Conservation (phyloP, 1,140 invertebrate genomes). For the Pseudomyrmex sp. region DNA sequence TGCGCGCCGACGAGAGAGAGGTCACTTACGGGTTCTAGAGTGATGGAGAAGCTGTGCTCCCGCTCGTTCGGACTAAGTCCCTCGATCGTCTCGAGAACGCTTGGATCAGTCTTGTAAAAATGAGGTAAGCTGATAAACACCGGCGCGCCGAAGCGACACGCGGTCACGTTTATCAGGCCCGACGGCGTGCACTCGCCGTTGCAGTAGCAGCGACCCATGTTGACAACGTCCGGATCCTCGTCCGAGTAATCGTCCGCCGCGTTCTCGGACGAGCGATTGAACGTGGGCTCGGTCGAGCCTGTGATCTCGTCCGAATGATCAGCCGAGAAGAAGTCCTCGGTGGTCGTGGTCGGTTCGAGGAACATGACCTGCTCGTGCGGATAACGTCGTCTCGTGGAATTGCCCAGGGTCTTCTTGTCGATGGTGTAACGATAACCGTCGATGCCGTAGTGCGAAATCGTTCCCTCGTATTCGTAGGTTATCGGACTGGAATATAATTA, state of each 20-base stretch:
- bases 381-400: conserved; percentile 79
- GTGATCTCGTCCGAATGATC: conserved; percentile 69
- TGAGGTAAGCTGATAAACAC: conserved; percentile 90
- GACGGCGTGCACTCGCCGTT: conserved; percentile 89
- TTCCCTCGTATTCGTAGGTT: conserved; percentile 77
- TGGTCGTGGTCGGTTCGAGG: conserved; percentile 81
- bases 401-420: conserved; percentile 81
- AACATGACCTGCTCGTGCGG: conserved; percentile 82
- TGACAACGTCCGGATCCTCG: conserved; percentile 85
- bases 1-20: neutral
- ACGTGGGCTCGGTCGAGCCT: conserved; percentile 25
- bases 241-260: conserved; percentile 37
- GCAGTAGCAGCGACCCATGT: conserved; percentile 89
- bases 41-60: conserved; percentile 87
- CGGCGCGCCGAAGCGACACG: conserved; percentile 87
- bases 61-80: conserved; percentile 87
- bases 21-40: conserved; percentile 88
- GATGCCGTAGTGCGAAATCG: conserved; percentile 76
- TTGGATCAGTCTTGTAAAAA: conserved; percentile 88
- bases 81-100: conserved; percentile 84
- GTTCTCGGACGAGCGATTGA: conserved; percentile 64
- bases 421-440: conserved; percentile 80
- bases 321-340: conserved; percentile 78
- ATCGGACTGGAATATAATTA: conserved; percentile 67
- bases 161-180: conserved; percentile 86